Evolutionary conservation across 64 coral and sea anemone species (phyloP).

Genomic region (Montipora sp.): DNA sequence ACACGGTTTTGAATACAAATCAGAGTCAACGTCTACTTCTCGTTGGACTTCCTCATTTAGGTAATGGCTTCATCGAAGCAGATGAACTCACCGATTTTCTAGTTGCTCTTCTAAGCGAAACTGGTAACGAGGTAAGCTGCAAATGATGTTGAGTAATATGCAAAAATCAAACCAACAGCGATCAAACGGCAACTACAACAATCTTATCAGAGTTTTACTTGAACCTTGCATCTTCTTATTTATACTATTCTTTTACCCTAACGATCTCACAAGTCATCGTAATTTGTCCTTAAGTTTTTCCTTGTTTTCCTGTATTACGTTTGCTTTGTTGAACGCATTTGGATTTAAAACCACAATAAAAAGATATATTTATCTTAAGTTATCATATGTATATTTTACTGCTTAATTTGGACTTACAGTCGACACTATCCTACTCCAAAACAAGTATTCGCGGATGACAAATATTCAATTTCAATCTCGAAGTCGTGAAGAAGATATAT

Average conservation of each 20-base stretch:
- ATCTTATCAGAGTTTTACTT: background rate
- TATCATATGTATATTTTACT: too few species aligned
- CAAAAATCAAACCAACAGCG: background rate
- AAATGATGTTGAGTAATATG: background rate
- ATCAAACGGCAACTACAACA: background rate
- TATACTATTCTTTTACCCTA: background rate
- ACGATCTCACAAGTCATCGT: background rate
- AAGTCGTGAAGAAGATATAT: background rate
- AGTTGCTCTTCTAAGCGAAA: background rate
- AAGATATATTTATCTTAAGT: too few species aligned
- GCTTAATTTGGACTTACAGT: too few species aligned
- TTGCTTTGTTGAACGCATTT: too few species aligned
- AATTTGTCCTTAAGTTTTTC: background rate
- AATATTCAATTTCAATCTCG: background rate
- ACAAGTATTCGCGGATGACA: too few species aligned
- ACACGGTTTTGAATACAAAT: background rate
- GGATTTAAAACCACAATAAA: too few species aligned
- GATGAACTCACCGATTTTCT: constrained; percentile 24
- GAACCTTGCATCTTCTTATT: background rate
- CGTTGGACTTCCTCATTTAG: background rate
- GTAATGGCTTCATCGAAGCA: constrained; percentile 28
- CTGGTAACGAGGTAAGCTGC: constrained; percentile 27
- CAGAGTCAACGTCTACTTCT: background rate
- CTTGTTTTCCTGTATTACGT: background rate
- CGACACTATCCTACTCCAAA: too few species aligned